Conservation (phyloP, 2,113 vertebrate species). For the Notiomystis cincta region DNA sequence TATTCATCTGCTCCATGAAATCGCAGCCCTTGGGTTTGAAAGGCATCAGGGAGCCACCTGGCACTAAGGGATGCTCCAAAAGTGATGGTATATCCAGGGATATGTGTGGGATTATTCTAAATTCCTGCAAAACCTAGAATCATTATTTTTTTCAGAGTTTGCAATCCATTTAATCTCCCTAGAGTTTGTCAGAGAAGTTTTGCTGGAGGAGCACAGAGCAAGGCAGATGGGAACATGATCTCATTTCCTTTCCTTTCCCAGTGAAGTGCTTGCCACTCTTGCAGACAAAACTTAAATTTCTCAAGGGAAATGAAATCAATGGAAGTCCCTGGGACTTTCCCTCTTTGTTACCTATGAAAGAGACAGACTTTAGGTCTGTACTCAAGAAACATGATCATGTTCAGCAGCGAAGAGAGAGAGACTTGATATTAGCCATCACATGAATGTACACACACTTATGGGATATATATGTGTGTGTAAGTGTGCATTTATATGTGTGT, state of each 20-base stretch:
- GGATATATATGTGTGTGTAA: background rate
- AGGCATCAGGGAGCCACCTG: background rate
- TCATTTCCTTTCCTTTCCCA: constrained; percentile 19
- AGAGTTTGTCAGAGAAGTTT: background rate
- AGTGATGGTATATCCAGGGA: background rate
- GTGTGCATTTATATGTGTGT: background rate
- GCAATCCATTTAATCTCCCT: background rate
- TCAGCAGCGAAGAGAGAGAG: background rate
- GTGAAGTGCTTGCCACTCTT: constrained; percentile 6
- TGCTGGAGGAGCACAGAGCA: background rate
- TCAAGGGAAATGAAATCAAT: constrained; percentile 27
- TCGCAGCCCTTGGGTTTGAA: background rate
- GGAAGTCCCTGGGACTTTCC: constrained; percentile 8
- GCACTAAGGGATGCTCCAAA: background rate
- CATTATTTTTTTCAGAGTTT: background rate
- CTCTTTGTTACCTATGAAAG: constrained; percentile 39
- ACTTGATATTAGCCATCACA: background rate
- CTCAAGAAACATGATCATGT: background rate
- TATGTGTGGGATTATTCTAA: background rate
- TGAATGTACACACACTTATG: background rate
- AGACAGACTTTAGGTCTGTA: constrained; percentile 19
- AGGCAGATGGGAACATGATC: constrained; percentile 10
- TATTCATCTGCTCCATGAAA: background rate
- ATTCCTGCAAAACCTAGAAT: background rate
- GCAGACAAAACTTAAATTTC: constrained; percentile 43